phyloP scores from a whole-genome alignment of 1,140 invertebrate genomes.

The Chironomus tepperi region DNA sequence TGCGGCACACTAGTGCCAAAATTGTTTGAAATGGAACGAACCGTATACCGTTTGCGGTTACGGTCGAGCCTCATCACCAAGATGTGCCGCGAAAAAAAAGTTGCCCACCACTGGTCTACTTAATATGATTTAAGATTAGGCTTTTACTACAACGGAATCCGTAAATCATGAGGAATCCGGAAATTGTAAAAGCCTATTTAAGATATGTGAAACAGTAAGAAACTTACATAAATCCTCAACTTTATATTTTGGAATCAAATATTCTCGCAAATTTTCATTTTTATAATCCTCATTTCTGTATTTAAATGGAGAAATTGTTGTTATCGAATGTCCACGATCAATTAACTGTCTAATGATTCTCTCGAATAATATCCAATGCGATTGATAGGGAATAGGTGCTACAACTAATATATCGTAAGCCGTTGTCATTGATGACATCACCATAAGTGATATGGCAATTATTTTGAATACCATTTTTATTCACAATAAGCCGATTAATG shows the following conservation, averaged over 20 bases:
- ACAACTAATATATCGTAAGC: slow-evolving; percentile 35
- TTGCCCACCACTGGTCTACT: too few species aligned
- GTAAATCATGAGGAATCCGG: too few species aligned
- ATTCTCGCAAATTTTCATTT: slow-evolving; percentile 41
- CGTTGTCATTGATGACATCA: neutral
- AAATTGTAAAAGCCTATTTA: too few species aligned
- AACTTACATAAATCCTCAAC: neutral
- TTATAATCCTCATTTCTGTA: slow-evolving; percentile 33
- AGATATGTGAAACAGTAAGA: too few species aligned
- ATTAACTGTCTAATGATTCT: slow-evolving; percentile 47
- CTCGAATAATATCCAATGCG: slow-evolving; percentile 46
- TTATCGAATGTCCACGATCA: slow-evolving; percentile 49
- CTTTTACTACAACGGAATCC: too few species aligned
- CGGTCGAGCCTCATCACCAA: too few species aligned
- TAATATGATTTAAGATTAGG: too few species aligned
- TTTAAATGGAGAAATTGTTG: slow-evolving; percentile 45
- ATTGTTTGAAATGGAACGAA: too few species aligned
- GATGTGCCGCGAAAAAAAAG: too few species aligned
- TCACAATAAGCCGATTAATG: neutral
- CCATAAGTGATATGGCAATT: neutral
- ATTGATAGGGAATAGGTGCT: slow-evolving; percentile 37
- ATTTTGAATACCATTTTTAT: neutral
- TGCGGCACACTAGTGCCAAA: too few species aligned
- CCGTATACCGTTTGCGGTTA: too few species aligned
- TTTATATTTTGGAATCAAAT: slow-evolving; percentile 32